These are phyloP conservation scores for Marronus borbonicus DNA, from an alignment of 2,888 invertebrate species.

Conservation along the genomic window DNA sequence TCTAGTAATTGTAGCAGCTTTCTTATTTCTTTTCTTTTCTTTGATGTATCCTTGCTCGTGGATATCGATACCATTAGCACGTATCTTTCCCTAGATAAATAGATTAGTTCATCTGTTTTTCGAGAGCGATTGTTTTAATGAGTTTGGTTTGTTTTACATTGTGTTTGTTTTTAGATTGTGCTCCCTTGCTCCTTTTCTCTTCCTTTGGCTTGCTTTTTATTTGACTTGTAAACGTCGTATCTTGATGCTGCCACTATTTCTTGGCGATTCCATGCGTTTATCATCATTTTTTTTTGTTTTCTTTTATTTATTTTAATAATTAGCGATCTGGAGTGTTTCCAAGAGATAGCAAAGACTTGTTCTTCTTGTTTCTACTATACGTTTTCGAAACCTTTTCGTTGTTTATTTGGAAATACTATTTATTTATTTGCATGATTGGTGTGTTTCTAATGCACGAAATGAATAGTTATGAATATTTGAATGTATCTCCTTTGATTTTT, in stretches of 20 bases:
- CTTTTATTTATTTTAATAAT: constrained; percentile 13
- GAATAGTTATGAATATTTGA: too few relatives aligned
- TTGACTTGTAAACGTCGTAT: not conserved
- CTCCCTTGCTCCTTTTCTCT: not conserved
- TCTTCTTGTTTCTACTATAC: not conserved
- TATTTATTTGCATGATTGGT: too few relatives aligned
- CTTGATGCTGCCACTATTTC: not conserved
- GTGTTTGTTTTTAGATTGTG: not conserved
- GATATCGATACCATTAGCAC: constrained; percentile 5
- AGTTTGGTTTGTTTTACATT: constrained; percentile 39
- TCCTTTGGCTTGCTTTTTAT: constrained; percentile 8
- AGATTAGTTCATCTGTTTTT: constrained; percentile 22
- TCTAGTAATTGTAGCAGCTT: not conserved
- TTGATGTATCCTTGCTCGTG: not conserved
- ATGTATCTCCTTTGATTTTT: too few relatives aligned
- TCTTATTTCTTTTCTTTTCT: not conserved
- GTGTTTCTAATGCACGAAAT: too few relatives aligned
- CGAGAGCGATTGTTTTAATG: constrained; percentile 39
- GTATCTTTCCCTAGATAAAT: constrained; percentile 22
- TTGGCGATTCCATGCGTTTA: constrained; percentile 13
- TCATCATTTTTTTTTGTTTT: not conserved
- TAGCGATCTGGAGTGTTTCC: not conserved
- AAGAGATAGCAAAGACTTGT: too few relatives aligned
- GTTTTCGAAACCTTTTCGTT: not conserved
- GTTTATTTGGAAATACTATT: too few relatives aligned